Evolutionary conservation across 2,797 vertebrate species (phyloP).

Genomic region (Potorous gilbertii): DNA sequence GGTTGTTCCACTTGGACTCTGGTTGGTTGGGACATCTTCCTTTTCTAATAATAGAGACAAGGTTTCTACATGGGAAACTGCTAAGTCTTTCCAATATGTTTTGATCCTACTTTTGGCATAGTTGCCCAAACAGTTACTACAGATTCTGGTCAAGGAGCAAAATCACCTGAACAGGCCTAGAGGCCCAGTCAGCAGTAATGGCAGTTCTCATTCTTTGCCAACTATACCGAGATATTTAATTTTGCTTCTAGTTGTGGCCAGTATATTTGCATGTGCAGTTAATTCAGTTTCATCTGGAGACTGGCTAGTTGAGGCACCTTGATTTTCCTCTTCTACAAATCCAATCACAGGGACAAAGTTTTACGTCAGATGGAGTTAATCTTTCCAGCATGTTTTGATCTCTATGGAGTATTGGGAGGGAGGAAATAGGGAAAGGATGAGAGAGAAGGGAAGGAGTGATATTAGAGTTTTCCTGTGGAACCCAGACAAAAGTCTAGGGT

Average conservation of each 20-base stretch:
- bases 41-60: neutral
- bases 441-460: slow-evolving; percentile 10
- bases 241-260: slow-evolving; percentile 40
- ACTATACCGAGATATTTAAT: slow-evolving; percentile 52
- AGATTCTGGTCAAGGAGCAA: neutral
- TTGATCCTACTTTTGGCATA: neutral
- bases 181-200: slow-evolving; percentile 24
- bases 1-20: neutral
- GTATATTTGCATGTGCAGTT: slow-evolving; percentile 67
- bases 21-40: neutral
- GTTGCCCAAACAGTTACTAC: slow-evolving; percentile 13
- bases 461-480: neutral
- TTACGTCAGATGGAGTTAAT: neutral
- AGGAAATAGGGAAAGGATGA: slow-evolving; percentile 21
- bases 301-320: neutral
- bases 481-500: neutral
- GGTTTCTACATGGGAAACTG: neutral
- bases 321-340: slow-evolving; percentile 38
- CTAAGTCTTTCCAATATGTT: neutral
- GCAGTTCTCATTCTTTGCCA: slow-evolving; percentile 67
- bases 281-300: slow-evolving; percentile 73
- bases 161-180: slow-evolving; percentile 51
- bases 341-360: neutral
- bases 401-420: slow-evolving; percentile 42
- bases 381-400: slow-evolving; percentile 18